phyloP scores from a whole-genome alignment of 2,888 invertebrate species.

The Eilema griseolum region DNA sequence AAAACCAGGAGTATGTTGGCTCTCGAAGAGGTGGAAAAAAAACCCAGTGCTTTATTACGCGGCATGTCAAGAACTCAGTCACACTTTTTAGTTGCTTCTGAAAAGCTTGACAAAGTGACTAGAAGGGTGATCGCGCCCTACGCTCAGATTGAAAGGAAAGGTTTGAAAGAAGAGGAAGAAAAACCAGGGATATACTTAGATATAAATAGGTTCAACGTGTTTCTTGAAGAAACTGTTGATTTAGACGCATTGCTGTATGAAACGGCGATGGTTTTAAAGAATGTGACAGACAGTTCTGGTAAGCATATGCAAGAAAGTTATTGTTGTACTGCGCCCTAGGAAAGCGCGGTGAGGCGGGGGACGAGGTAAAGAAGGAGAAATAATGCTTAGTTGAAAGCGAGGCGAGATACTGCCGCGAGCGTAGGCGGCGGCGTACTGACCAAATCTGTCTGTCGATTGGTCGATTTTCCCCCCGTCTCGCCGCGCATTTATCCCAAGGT shows the following conservation, averaged over 20 bases:
- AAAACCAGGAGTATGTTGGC: conserved; percentile 56
- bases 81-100: conserved; percentile 77
- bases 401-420: no score
- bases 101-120: conserved; percentile 84
- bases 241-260: conserved; percentile 85
- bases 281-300: conserved; percentile 86
- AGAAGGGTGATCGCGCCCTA: conserved; percentile 88
- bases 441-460: no score
- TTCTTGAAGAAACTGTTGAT: conserved; percentile 86
- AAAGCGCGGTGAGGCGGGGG: no score
- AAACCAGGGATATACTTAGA: conserved; percentile 74
- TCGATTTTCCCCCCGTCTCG: no score
- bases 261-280: conserved; percentile 86
- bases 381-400: no score
- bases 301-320: conserved; percentile 29
- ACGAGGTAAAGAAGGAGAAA: no score
- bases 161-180: conserved; percentile 69
- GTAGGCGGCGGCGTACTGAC: no score
- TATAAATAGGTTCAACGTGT: conserved; percentile 79
- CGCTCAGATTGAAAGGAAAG: conserved; percentile 80
- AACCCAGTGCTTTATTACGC: neutral
- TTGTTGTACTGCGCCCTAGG: no score
- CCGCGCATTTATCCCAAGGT: no score
- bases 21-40: conserved; percentile 7
- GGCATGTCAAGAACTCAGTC: conserved; percentile 67